These are phyloP conservation scores for Sinopyrophorus schimmeli DNA, from an alignment of 2,888 invertebrate genomes.

Conservation along the genomic window DNA sequence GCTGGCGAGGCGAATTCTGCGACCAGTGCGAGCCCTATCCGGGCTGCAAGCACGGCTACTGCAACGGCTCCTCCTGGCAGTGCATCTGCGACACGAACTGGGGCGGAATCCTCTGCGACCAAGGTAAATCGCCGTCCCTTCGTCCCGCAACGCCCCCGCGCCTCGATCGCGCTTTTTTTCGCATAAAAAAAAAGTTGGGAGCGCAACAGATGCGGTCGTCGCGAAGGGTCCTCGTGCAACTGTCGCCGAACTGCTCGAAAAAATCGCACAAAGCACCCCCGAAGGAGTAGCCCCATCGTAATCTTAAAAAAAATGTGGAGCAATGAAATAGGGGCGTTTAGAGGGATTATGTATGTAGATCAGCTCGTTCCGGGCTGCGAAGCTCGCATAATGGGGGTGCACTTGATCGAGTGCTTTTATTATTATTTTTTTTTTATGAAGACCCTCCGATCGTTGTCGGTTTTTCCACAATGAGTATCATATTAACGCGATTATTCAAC, in stretches of 20 bases:
- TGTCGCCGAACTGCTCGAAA: slow-evolving; percentile 43
- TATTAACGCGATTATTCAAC: slow-evolving; percentile 30
- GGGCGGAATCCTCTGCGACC: slow-evolving; percentile 98
- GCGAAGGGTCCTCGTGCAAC: slow-evolving; percentile 43
- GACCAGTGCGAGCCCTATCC: slow-evolving; percentile 94
- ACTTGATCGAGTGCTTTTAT: slow-evolving; percentile 38
- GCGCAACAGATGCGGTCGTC: slow-evolving; percentile 36
- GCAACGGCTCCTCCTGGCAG: slow-evolving; percentile 91
- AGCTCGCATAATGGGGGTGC: slow-evolving; percentile 36
- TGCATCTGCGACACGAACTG: slow-evolving; percentile 98
- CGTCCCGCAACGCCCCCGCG: too few relatives aligned
- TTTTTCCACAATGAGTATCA: slow-evolving; percentile 29
- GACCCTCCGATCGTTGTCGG: slow-evolving; percentile 29
- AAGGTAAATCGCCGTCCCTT: too few relatives aligned
- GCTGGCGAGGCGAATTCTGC: slow-evolving; percentile 92
- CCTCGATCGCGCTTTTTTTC: too few relatives aligned
- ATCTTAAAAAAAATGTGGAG: slow-evolving; percentile 38
- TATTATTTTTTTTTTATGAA: too few relatives aligned
- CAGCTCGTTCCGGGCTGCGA: slow-evolving; percentile 36
- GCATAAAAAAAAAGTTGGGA: slow-evolving; percentile 34
- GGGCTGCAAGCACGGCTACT: slow-evolving; percentile 95
- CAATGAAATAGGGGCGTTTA: slow-evolving; percentile 28
- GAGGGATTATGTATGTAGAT: slow-evolving; percentile 33
- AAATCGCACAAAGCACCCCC: slow-evolving; percentile 43
- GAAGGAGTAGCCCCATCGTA: slow-evolving; percentile 34